Base-by-base conservation (phyloP, 1,140 invertebrate species). In the Battus philenor region DNA sequence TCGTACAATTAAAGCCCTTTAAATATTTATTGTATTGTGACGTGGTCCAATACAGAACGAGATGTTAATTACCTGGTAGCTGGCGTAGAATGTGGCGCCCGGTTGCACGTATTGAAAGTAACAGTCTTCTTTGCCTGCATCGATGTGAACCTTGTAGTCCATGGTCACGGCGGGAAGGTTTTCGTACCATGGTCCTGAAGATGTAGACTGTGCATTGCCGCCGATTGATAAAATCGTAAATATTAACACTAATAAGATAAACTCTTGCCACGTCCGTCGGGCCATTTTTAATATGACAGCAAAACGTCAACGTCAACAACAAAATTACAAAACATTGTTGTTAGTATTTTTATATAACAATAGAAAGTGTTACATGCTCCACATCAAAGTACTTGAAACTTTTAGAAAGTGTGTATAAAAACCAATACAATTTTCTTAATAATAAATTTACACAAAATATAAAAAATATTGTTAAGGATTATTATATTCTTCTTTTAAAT, bases 131-230 rank as follows among this genome's bases (percentile, higher is more conserved):
- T 97, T 97, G 17, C 95, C 95, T 5, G 95, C 92, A 73, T 97
- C 95, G 45, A 98, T 92, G 77, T 97, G 94, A 9, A 97, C 93
- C 88, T 97, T 97, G 74, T 97, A 97, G 58, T 98, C 95, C 94
- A 97, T 97, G 0, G 95, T 94, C 11, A 97, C 93, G 8, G 95
- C 95, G 2, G 95, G 95, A 34, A 95, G 68, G 48, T 91, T 90
- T 80, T 94, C 93, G 73, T 94, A 94, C 93, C 93, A 94, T 60
- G 90, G 90, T 61, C 72, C 65, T 32, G 70, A 49, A 34, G 83
- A 59, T 10, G 69, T 64, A 10, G 85, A 67, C 10, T 56, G 61
- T 50, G 70, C 77, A 64, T 82, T 73, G n/a, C 76, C 76, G 12
- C 68, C 76, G 13, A 77, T 61, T 73, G 74, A 78, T 76, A 82